Evolutionary conservation across 2,797 vertebrate species (phyloP).

Genomic region (Tadarida brasiliensis): DNA sequence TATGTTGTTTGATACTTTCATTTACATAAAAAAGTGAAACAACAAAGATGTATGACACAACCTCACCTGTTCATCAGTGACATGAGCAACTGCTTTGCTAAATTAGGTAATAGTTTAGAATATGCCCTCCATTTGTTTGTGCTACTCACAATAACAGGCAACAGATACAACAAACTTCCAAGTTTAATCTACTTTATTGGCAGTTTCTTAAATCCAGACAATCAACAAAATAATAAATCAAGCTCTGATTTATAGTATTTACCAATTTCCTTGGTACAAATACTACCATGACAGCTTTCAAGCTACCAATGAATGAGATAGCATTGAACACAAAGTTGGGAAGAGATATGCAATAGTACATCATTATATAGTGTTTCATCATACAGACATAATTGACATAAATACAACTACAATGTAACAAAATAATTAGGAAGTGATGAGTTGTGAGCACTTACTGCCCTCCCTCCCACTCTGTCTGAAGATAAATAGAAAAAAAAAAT

Average conservation of each 20-base stretch:
- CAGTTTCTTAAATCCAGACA: conserved; percentile 12
- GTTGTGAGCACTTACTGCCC: background rate
- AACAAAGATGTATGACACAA: background rate
- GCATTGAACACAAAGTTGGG: background rate
- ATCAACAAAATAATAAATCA: background rate
- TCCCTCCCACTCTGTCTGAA: background rate
- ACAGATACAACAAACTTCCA: background rate
- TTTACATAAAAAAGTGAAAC: conserved; percentile 42
- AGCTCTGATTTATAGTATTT: background rate
- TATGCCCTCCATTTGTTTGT: background rate
- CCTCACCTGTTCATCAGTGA: background rate
- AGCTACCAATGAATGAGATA: background rate
- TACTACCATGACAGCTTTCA: background rate
- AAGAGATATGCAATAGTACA: background rate
- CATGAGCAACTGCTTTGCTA: background rate
- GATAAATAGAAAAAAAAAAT: too few species aligned
- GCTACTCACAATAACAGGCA: conserved; percentile 10
- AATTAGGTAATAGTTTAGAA: conserved; percentile 15
- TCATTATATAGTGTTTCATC: background rate
- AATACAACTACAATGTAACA: background rate
- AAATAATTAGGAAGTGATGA: conserved; percentile 18
- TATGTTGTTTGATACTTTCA: conserved; percentile 27
- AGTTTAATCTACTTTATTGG: conserved; percentile 5
- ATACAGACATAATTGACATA: background rate
- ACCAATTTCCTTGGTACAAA: background rate